These are phyloP conservation scores for Porites rus DNA, from an alignment of 92 coral and sea anemone genomes.

Conservation along the genomic window DNA sequence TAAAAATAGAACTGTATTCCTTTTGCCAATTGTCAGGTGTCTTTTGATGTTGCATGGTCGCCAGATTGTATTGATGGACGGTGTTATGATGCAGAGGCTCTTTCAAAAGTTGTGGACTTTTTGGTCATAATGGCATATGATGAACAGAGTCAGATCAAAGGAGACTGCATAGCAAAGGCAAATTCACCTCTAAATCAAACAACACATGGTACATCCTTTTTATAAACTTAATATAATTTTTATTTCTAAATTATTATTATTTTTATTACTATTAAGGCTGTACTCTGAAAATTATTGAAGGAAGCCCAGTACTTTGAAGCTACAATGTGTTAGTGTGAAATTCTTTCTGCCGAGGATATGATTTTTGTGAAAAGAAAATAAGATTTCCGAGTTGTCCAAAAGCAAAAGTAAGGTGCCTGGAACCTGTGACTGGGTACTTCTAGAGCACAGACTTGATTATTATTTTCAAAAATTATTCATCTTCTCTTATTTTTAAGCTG, in stretches of 20 bases:
- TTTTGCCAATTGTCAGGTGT: conserved; percentile 59
- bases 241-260: neutral
- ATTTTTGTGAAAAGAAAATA: too few species aligned
- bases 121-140: conserved; percentile 96
- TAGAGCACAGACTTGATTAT: too few species aligned
- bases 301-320: too few species aligned
- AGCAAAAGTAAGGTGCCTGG: too few species aligned
- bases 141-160: conserved; percentile 96
- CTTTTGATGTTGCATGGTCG: conserved; percentile 99
- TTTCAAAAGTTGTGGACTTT: conserved; percentile 90
- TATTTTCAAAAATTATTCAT: too few species aligned
- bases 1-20: neutral
- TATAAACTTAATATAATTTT: neutral
- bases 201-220: conserved; percentile 65
- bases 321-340: too few species aligned
- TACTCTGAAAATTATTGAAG: too few species aligned
- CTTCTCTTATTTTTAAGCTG: too few species aligned
- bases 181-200: conserved; percentile 94
- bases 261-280: neutral
- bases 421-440: too few species aligned
- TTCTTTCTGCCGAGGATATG: too few species aligned
- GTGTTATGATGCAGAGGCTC: conserved; percentile 89
- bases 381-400: too few species aligned
- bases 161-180: conserved; percentile 86
- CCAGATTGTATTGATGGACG: conserved; percentile 97